Evolutionary conservation across 2,888 invertebrate genomes (phyloP).

Genomic region (Anthrax anthrax): DNA sequence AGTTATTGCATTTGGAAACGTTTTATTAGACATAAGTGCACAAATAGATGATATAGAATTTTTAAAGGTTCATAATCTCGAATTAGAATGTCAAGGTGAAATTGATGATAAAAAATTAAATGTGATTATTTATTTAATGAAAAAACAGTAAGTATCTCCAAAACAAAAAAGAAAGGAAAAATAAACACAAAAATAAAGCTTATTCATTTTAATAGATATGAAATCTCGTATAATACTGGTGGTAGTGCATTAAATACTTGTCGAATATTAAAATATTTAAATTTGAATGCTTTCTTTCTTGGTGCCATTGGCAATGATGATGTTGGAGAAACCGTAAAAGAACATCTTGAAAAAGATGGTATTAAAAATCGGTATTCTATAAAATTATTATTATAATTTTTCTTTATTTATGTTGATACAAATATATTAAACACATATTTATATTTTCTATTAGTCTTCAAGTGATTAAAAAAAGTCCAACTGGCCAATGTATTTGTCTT

Average conservation of each 20-base stretch:
- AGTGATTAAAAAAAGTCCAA: conserved; percentile 26
- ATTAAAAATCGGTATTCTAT: conserved; percentile 26
- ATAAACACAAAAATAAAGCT: no score
- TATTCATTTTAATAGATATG: conserved; percentile 10
- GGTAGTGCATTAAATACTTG: conserved; percentile 39
- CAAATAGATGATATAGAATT: conserved; percentile 21
- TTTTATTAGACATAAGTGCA: conserved; percentile 26
- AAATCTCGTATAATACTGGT: conserved; percentile 18
- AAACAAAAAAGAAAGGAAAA: no score
- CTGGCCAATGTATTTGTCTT: conserved; percentile 40
- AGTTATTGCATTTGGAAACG: conserved; percentile 30
- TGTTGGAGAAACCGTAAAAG: conserved; percentile 30
- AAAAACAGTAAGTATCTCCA: conserved; percentile 15
- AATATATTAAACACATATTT: no score
- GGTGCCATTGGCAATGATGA: conserved; percentile 40
- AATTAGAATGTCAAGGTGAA: conserved; percentile 26
- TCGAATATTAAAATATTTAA: conserved; percentile 27
- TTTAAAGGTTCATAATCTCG: conserved; percentile 21
- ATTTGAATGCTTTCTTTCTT: conserved; percentile 35
- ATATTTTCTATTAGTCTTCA: conserved; percentile 18
- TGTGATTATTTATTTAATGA: conserved; percentile 19
- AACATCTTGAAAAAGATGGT: conserved; percentile 29
- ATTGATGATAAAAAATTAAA: conserved; percentile 21
- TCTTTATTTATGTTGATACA: no score
- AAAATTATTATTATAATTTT: no score